Conservation (phyloP, 2,888 invertebrate genomes). For the Trissolcus japonicus region DNA sequence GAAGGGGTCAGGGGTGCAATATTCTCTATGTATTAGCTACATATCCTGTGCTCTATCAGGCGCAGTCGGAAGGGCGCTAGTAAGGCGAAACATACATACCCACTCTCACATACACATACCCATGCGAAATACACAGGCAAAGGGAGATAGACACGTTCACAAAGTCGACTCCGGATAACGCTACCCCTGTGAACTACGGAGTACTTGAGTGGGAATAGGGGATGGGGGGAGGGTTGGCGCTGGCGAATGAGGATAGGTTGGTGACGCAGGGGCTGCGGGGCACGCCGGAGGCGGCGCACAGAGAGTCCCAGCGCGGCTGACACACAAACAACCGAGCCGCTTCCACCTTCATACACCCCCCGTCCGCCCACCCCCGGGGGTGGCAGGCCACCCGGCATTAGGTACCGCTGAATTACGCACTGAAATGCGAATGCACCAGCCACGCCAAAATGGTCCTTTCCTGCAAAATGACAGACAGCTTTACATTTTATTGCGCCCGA, state of each 20-base stretch:
- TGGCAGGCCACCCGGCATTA: slow-evolving; percentile 54
- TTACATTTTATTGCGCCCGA: slow-evolving; percentile 42
- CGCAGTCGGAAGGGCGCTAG: slow-evolving; percentile 65
- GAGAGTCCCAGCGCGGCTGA: slow-evolving; percentile 74
- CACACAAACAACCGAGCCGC: slow-evolving; percentile 74
- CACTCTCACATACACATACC: slow-evolving; percentile 1
- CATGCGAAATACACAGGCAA: slow-evolving; percentile 36
- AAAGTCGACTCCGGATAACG: slow-evolving; percentile 59
- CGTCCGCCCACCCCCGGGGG: slow-evolving; percentile 44
- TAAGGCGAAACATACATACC: slow-evolving; percentile 62
- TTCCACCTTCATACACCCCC: slow-evolving; percentile 59
- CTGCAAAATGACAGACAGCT: slow-evolving; percentile 49
- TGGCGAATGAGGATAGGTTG: slow-evolving; percentile 48
- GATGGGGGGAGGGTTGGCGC: slow-evolving; percentile 44
- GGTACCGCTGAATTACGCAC: slow-evolving; percentile 72
- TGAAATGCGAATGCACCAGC: slow-evolving; percentile 60
- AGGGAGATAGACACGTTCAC: slow-evolving; percentile 59
- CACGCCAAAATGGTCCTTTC: slow-evolving; percentile 40
- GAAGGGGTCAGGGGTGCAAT: slow-evolving; percentile 62
- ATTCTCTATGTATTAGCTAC: slow-evolving; percentile 69
- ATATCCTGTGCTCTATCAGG: slow-evolving; percentile 65
- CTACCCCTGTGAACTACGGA: slow-evolving; percentile 61
- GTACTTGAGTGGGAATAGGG: slow-evolving; percentile 68
- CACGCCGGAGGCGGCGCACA: slow-evolving; percentile 20
- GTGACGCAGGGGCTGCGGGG: slow-evolving; percentile 15